These are phyloP conservation scores for Mormyrops attenuatus DNA, from an alignment of 2,797 vertebrate genomes.

Conservation along the genomic window DNA sequence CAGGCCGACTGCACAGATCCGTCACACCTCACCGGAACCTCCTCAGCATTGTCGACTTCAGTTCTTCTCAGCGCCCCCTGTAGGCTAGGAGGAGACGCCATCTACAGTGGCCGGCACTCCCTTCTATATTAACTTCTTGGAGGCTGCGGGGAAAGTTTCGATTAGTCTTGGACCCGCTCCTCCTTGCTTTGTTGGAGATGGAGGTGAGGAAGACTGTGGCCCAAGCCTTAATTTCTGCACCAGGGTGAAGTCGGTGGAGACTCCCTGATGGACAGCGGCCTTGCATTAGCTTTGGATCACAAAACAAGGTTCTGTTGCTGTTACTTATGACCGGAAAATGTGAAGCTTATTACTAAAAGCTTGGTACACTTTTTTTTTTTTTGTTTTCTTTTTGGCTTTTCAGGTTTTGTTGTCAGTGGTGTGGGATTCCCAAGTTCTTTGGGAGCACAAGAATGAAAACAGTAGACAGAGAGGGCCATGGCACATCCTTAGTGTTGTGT, in stretches of 20 bases:
- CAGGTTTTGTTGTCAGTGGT: background rate
- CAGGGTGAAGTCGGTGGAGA: background rate
- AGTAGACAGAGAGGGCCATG: background rate
- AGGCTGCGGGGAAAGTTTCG: background rate
- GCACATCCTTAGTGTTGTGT: no score
- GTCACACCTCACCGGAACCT: background rate
- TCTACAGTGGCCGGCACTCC: background rate
- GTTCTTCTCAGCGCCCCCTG: background rate
- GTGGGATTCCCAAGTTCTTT: background rate
- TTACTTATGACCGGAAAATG: background rate
- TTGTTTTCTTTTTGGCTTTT: background rate
- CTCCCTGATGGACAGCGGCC: background rate
- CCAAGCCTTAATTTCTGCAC: background rate
- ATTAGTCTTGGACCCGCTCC: background rate
- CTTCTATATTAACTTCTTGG: background rate
- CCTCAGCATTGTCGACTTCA: background rate
- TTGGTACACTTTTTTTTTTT: background rate
- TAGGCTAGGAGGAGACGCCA: background rate
- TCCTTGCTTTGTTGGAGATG: background rate
- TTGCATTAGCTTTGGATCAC: background rate
- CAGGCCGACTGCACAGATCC: background rate
- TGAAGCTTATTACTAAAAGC: background rate
- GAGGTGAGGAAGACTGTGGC: background rate
- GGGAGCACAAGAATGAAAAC: background rate
- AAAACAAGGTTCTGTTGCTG: background rate